These are phyloP conservation scores for Sus scrofa DNA, from an alignment of 2,113 vertebrate species.

Conservation along the genomic window DNA sequence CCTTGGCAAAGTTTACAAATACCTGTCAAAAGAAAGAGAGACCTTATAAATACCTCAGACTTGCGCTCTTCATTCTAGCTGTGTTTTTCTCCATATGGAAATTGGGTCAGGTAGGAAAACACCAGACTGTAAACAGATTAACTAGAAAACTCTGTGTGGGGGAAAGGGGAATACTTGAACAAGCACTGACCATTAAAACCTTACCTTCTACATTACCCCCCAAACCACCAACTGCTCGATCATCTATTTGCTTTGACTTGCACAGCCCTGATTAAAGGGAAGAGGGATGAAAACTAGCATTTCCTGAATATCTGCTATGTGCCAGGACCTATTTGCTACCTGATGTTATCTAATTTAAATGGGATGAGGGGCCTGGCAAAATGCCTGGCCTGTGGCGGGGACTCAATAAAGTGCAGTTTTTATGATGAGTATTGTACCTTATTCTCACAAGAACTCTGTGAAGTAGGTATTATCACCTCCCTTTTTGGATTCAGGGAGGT, in stretches of 20 bases:
- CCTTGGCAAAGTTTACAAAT: slow-evolving; percentile 99
- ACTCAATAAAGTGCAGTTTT: not conserved
- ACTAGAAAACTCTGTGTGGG: not conserved
- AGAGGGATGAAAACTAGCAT: not conserved
- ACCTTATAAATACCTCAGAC: not conserved
- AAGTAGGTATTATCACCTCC: not conserved
- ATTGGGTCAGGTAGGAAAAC: not conserved
- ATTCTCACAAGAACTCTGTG: not conserved
- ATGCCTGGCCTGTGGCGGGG: not conserved
- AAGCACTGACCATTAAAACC: not conserved
- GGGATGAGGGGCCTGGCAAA: not conserved
- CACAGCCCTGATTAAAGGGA: not conserved
- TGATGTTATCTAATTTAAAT: slow-evolving; percentile 21
- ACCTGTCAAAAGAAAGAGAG: slow-evolving; percentile 89
- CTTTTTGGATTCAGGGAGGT: not conserved
- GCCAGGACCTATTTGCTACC: not conserved
- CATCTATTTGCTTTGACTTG: not conserved
- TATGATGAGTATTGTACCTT: not conserved
- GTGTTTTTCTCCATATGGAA: not conserved
- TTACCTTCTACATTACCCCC: not conserved
- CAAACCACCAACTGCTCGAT: not conserved
- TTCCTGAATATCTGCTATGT: not conserved
- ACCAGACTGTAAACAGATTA: not conserved
- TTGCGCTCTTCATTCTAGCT: not conserved
- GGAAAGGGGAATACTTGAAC: not conserved